A percentile compares a stretch with the other conserved stretches of the same genome.
Evolutionary conservation across 2,113 vertebrate species (phyloP).

Genomic region (Aythya baeri): DNA sequence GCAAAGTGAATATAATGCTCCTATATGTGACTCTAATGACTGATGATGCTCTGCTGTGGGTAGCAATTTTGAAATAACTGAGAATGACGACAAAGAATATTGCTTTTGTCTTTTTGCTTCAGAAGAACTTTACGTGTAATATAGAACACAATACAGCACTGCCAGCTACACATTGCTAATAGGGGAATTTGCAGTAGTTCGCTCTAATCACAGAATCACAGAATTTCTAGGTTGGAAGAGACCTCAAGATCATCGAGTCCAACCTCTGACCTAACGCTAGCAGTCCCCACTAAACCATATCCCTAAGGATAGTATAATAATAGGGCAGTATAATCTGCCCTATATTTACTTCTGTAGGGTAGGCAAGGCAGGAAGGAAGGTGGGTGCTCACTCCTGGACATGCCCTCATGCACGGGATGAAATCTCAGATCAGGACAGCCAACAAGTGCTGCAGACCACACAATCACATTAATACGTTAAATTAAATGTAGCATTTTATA

Average conservation of each 20-base stretch:
- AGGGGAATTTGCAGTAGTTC: constrained; percentile 15
- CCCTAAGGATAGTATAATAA: no score
- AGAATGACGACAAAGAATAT: constrained; percentile 45
- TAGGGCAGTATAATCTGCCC: not conserved
- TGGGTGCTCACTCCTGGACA: not conserved
- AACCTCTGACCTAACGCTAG: no score
- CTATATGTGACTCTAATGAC: constrained; percentile 65
- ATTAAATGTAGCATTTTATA: not conserved
- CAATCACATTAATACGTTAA: not conserved
- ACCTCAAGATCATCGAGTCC: no score
- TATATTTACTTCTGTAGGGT: not conserved
- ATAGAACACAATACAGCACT: not conserved
- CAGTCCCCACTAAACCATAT: no score
- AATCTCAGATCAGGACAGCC: not conserved
- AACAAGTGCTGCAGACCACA: not conserved
- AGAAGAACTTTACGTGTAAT: constrained; percentile 34
- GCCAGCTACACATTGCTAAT: constrained; percentile 9
- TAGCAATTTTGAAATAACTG: constrained; percentile 56
- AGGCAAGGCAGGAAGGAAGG: fast-evolving
- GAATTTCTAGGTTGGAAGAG: no score
- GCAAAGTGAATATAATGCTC: constrained; percentile 38
- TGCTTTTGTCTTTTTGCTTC: constrained; percentile 32
- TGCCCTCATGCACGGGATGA: not conserved
- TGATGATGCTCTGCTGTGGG: constrained; percentile 52
- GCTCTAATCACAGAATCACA: not conserved